These are phyloP conservation scores for Xenopus petersii DNA, from an alignment of 2,797 vertebrate species.

Conservation along the genomic window DNA sequence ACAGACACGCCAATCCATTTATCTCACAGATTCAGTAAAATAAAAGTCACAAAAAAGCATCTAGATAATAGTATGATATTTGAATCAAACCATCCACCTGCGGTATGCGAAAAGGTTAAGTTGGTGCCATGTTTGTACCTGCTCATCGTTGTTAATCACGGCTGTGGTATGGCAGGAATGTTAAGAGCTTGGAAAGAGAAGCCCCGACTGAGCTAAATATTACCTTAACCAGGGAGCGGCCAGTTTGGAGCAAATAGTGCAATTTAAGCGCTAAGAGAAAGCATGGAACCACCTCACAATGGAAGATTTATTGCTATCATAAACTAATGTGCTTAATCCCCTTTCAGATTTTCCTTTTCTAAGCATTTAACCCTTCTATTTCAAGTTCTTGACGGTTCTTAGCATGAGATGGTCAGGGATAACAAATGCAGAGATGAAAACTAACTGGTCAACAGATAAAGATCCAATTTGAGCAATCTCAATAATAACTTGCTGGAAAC, in stretches of 20 bases:
- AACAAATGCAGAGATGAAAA: no score
- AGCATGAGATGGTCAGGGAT: no score
- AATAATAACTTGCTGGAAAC: no score
- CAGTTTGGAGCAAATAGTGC: constrained; percentile 11
- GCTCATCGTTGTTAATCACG: constrained; percentile 25
- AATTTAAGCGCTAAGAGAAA: background rate
- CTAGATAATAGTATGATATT: background rate
- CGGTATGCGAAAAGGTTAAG: constrained; percentile 18
- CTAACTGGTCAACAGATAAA: no score
- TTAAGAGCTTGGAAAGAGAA: constrained; percentile 32
- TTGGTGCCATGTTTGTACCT: constrained; percentile 21
- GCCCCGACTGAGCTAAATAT: constrained; percentile 38
- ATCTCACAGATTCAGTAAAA: no score
- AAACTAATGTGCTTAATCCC: no score
- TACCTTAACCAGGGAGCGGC: constrained; percentile 35
- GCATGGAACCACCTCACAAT: constrained; percentile 1
- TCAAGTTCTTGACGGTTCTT: no score
- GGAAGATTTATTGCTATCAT: no score
- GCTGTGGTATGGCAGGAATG: constrained; percentile 40
- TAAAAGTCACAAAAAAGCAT: background rate
- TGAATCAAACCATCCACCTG: background rate
- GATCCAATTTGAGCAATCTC: no score
- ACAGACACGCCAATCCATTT: no score
- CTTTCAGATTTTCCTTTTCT: no score
- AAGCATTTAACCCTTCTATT: no score